Base-by-base conservation (phyloP, 2,888 invertebrate species). In the Drosophila colorata region DNA sequence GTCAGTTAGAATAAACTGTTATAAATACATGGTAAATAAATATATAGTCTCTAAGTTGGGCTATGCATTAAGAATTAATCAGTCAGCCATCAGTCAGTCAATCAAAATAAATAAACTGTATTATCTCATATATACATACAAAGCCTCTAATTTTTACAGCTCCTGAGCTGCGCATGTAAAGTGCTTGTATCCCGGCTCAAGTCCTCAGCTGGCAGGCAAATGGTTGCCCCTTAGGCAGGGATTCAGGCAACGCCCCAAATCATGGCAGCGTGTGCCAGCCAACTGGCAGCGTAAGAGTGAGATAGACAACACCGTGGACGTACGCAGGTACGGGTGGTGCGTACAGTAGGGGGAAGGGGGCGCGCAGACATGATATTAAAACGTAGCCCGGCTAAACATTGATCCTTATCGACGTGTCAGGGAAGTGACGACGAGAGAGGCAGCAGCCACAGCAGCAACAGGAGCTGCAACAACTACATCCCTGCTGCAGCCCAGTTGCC, bases 341-440 rank as follows among this genome's bases (percentile, higher is more conserved):
- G 28, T 28, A 9, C 28, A 9, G 9, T 5, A 13, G 13, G 13
- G 43, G 38, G 25, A 25, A 31, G 7, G 25, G 25, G n/a, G 37
- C 14, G n/a, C 18, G 9, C 6, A 38, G 61, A 55, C 70, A 75
- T 61, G 64, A 80, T 89, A 81, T 80, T 80, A 79, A 90, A 85
- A 84, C 78, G 74, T 78, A 78, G 78, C 69, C 65, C 68, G 73
- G 78, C 86, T 74, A 74, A 89, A 90, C 90, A 90, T 90, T 90
- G 90, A 89, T 89, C 89, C 87, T 88, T 89, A 89, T 90, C 90
- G 89, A 84, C 89, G 79, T 82, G 87, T 75, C 75, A 68, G 53
- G 9, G 57, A 57, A 73, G 57, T 61, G 66, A 64, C 53, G 65
- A 67, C 47, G 55, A 46, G 23, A 49, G 41, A 37, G 49, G 57